Evolutionary conservation across 2,888 invertebrate genomes (phyloP), one percentile per base, ranked within the genome.

Genomic region (Ophion costatus): DNA sequence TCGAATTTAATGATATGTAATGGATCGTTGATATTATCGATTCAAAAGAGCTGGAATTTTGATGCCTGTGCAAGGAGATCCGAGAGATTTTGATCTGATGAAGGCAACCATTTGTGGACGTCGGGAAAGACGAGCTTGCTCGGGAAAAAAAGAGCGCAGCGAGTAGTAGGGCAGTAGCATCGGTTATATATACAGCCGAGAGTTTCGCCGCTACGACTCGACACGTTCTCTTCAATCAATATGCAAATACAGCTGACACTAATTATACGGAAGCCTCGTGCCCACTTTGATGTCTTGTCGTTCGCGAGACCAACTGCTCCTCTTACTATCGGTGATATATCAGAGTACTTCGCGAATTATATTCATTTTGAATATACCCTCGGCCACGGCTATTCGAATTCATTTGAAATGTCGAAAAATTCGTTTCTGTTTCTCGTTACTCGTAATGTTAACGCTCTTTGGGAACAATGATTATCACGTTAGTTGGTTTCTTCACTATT

Each of bases 221-320:
- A 91, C 89, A 90, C 90, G 91, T 90, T 88, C 89, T 89, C 91
- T 91, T 91, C 92, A 92, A 93, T 93, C 93, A 93, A 93, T 93
- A 93, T 93, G 93, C 92, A 93, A 93, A 93, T 93, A 91, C 89
- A 89, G 89, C 91, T 91, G 92, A 91, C 91, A 91, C 92, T 93
- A 93, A 93, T 93, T 93, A 93, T 92, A 93, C 93, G 92, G 92
- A 92, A 93, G 92, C 92, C 91, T 89, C 88, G 89, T 90, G 90
- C 88, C 91, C 90, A 91, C 93, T 93, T 93, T 93, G 93, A 93
- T 93, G 92, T 93, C 89, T 83, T 80, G 83, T 85, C 80, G 85
- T 77, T 66, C 83, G 86, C 89, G 89, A 74, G 42, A 88, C 89
- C 89, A 87, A 89, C 89, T 89, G 90, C 88, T 84, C 79, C 89